Percentiles rank a stretch among this genome's conserved stretches.
phyloP scores from a whole-genome alignment of 2,888 invertebrate species.

The Zaprionus obscuricornis region DNA sequence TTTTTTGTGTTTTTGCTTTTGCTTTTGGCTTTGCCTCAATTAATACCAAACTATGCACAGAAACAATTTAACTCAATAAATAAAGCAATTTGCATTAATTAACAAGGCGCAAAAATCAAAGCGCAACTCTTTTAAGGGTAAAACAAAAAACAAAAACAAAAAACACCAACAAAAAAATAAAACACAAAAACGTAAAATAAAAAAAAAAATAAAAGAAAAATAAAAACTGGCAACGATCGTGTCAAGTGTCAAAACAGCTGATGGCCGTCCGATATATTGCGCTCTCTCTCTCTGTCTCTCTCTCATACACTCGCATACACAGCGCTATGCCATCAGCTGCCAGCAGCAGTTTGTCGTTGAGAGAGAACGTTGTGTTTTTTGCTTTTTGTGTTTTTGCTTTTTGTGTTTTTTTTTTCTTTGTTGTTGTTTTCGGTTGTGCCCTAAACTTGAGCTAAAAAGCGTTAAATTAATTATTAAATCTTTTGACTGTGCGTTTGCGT shows the following conservation, averaged over 20 bases:
- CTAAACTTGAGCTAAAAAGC: constrained; percentile 32
- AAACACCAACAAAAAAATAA: not conserved
- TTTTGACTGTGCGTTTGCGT: constrained; percentile 40
- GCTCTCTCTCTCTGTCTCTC: constrained; percentile 54
- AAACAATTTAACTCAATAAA: constrained; percentile 39
- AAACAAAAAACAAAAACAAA: constrained; percentile 15
- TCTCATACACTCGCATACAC: constrained; percentile 30
- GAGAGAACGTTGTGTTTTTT: constrained; percentile 6
- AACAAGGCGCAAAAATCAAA: constrained; percentile 42
- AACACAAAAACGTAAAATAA: constrained; percentile 9
- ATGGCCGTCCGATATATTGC: constrained; percentile 44
- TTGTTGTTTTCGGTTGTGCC: constrained; percentile 8
- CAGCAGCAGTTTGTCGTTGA: constrained; percentile 23
- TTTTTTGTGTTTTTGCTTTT: constrained; percentile 17
- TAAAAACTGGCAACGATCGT: constrained; percentile 55
- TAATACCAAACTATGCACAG: constrained; percentile 24
- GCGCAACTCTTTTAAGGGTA: constrained; percentile 29
- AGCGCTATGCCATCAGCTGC: constrained; percentile 12
- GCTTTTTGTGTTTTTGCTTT: not conserved
- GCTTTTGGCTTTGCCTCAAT: constrained; percentile 27
- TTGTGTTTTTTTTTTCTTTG: constrained; percentile 11
- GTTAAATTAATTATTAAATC: constrained; percentile 54
- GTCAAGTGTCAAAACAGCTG: constrained; percentile 75
- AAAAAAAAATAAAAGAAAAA: not conserved
- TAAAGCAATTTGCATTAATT: constrained; percentile 54